Base-by-base conservation (phyloP, 2,888 invertebrate genomes). In the Malthinus seriepunctatus region DNA sequence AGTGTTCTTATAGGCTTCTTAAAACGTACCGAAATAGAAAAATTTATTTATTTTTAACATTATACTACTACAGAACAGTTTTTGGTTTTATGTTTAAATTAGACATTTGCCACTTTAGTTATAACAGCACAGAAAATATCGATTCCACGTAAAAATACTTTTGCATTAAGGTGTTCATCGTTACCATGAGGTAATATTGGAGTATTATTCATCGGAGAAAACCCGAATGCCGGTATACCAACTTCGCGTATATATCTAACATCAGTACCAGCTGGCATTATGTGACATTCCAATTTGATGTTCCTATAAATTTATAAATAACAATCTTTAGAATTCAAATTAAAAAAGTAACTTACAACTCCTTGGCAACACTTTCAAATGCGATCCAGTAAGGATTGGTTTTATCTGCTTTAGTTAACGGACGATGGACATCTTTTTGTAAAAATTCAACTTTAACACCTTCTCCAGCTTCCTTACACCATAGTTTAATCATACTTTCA, bases 241-340 rank as follows among this genome's bases (percentile, higher is more conserved):
- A 84, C 83, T 72, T 82, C 78, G 70, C 97, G 85, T 10, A 96
- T 78, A 72, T 88, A 95, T 63, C 95, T 84, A 71, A 91, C 90
- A 73, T 97, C 97, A 0, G 97, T 96, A 33, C 90, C 94, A 2
- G 93, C 97, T 0, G 94, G 90, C 75, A 95, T 96, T 50, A 94
- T 89, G 70, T 14, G 5, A n/a, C 15, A 8, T 15, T 42, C 23
- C 1, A 2, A 15, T 9, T 42, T 42, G n/a, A 42, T 5, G 23
- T 42, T 42, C 5, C 39, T 42, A n/a, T 1, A 42, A 42, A 23
- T 23, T 23, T 3, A 2, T 3, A 23, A 23, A 42, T n/a, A n/a
- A 12, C 8, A n/a, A 7, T 23, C n/a, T 42, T 23, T 3, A 23
- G 23, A 23, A 23, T 23, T 5, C 23, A 23, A 23, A 23, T 23